These are phyloP conservation scores for Bombus superbus DNA, from an alignment of 1,140 invertebrate species.

Conservation along the genomic window DNA sequence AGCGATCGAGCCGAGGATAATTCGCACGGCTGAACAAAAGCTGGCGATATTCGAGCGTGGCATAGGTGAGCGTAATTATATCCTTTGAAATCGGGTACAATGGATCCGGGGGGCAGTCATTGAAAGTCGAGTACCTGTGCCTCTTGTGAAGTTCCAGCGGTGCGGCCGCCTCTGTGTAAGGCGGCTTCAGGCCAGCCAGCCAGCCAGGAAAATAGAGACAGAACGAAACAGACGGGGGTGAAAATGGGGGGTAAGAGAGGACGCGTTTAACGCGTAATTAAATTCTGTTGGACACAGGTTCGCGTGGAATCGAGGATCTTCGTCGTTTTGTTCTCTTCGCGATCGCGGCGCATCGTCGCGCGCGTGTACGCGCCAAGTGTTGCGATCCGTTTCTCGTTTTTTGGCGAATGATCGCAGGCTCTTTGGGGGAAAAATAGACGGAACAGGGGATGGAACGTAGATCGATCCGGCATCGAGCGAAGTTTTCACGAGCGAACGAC, in stretches of 20 bases:
- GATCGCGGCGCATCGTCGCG: background rate
- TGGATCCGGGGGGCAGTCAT: conserved; percentile 68
- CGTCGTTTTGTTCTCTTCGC: conserved; percentile 36
- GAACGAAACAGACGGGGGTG: conserved; percentile 16
- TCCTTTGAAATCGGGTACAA: conserved; percentile 72
- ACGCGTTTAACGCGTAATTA: conserved; percentile 59
- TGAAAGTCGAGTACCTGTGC: conserved; percentile 73
- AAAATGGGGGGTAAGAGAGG: conserved; percentile 21
- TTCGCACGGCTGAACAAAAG: conserved; percentile 70
- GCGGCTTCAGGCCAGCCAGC: conserved; percentile 30
- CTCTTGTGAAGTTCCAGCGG: conserved; percentile 68
- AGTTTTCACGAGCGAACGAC: background rate
- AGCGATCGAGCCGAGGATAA: conserved; percentile 72
- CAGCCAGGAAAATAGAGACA: conserved; percentile 9
- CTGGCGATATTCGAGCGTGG: conserved; percentile 69
- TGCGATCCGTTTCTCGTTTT: background rate
- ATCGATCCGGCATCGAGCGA: background rate
- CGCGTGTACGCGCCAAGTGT: background rate
- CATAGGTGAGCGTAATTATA: conserved; percentile 75
- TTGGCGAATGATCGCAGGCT: background rate
- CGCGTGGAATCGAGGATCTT: conserved; percentile 26
- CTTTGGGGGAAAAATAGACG: background rate
- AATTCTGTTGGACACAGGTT: conserved; percentile 38
- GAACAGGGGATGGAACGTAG: background rate
- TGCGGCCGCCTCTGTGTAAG: conserved; percentile 49